Base-by-base conservation (phyloP, 2,888 invertebrate genomes). In the Cephus sareptanus region DNA sequence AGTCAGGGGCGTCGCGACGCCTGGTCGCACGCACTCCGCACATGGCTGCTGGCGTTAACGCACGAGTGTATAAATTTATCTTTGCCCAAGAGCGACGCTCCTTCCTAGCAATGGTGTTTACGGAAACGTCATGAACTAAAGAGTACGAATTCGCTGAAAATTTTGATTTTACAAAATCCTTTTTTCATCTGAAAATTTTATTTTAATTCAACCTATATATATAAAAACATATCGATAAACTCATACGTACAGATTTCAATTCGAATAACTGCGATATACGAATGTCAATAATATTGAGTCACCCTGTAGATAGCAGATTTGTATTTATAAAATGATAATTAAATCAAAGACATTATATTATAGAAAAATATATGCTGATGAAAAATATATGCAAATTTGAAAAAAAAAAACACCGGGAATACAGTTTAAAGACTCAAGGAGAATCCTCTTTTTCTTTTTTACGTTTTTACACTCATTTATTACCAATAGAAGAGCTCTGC, bases 41-140 rank as follows among this genome's bases (percentile, higher is more conserved):
- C 71, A 71, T 56, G 71, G 33, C 33, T 31, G 31, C 71, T 31
- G 12, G 71, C 71, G 71, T 34, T 71, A 31, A 34, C 71, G 71
- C 71, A 34, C 34, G 71, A 31, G 71, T 12, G 74, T 15, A 79
- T 85, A 82, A 81, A 85, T 85, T 85, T 83, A 85, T 85, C 81
- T 80, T 73, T 73, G 34, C 79, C 15, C 35, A 34, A 74, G 35
- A 34, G n/a, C 35, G 37, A 71, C 13, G 71, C 71, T 23, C 11
- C 15, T 71, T 23, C n/a, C n/a, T 35, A 11, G 34, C n/a, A 35
- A 33, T 30, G 15, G 35, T 74, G 74, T 74, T 74, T 74, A 74
- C 74, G 74, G 74, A 74, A 74, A 35, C 74, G 74, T 35, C 35
- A 74, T 13, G 71, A 34, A 33, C 11, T 71, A 15, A 30, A 31